Evolutionary conservation across 1,140 invertebrate species (phyloP).

Genomic region (Galleria mellonella): DNA sequence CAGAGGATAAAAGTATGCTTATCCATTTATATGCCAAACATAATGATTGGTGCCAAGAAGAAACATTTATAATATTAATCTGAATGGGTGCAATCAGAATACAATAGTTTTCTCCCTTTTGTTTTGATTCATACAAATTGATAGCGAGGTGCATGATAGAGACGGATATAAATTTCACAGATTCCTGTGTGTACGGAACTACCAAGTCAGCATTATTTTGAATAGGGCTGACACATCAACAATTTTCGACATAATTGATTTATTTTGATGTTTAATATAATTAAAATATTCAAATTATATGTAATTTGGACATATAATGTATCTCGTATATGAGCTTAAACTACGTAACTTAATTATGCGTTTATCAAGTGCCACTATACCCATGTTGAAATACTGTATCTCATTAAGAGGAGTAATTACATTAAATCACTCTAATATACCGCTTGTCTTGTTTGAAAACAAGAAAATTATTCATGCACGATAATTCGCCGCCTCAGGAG

Average conservation of each 20-base stretch:
- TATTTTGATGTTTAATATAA: no score
- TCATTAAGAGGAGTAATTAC: constrained; percentile 35
- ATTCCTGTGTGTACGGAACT: constrained; percentile 12
- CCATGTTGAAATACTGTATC: constrained; percentile 10
- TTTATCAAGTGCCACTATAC: no score
- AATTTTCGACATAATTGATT: no score
- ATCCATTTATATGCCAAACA: no score
- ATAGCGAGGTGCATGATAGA: constrained; percentile 29
- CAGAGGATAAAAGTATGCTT: no score
- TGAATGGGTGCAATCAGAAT: no score
- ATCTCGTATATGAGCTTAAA: no score
- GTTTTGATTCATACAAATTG: constrained; percentile 20
- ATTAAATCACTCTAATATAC: constrained; percentile 43
- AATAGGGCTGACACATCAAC: constrained; percentile 18
- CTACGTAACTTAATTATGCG: no score
- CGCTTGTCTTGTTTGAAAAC: constrained; percentile 29
- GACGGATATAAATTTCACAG: constrained; percentile 36
- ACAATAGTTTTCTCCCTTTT: constrained; percentile 16
- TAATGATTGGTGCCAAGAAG: no score
- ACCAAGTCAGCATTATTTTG: constrained; percentile 22
- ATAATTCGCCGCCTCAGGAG: constrained; percentile 36
- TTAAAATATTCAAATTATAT: no score
- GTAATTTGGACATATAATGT: no score
- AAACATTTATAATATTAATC: no score
- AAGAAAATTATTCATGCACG: constrained; percentile 42